A percentile compares a stretch with the other conserved stretches of the same genome.
phyloP scores from a whole-genome alignment of 2,113 vertebrate species.

The Chrysemys picta region DNA sequence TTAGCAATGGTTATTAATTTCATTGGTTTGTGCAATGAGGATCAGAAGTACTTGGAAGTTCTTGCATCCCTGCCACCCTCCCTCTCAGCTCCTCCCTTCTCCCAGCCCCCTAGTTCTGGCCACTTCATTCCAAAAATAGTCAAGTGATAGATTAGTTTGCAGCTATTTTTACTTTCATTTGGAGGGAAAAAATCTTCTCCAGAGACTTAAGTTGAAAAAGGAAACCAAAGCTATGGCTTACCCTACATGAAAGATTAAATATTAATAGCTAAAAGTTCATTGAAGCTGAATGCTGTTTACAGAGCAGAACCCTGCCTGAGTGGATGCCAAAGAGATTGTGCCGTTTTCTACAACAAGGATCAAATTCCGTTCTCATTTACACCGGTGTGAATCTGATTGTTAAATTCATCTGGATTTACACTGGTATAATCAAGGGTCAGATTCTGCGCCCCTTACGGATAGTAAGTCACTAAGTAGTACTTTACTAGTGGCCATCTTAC shows the following conservation, averaged over 20 bases:
- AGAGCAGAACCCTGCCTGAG: neutral
- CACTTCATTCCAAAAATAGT: neutral
- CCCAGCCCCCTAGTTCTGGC: neutral
- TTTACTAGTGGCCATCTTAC: neutral
- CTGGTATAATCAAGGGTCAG: neutral
- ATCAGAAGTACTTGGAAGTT: neutral
- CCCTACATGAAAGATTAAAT: neutral
- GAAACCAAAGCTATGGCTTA: neutral
- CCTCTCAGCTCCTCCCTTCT: neutral
- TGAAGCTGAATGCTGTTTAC: neutral
- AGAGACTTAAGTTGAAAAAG: neutral
- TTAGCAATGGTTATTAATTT: neutral
- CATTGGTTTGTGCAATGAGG: neutral
- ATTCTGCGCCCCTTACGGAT: neutral
- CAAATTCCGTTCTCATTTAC: neutral
- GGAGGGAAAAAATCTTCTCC: neutral
- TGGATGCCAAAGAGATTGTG: neutral
- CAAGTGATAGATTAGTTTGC: neutral
- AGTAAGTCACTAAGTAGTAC: neutral
- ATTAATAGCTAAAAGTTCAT: neutral
- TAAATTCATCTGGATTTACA: neutral
- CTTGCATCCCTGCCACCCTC: neutral
- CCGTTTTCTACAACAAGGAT: neutral
- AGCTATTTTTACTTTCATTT: neutral
- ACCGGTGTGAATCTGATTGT: neutral